Base-by-base conservation (phyloP, 2,113 vertebrate species). In the Epinephelus cyanopodus region DNA sequence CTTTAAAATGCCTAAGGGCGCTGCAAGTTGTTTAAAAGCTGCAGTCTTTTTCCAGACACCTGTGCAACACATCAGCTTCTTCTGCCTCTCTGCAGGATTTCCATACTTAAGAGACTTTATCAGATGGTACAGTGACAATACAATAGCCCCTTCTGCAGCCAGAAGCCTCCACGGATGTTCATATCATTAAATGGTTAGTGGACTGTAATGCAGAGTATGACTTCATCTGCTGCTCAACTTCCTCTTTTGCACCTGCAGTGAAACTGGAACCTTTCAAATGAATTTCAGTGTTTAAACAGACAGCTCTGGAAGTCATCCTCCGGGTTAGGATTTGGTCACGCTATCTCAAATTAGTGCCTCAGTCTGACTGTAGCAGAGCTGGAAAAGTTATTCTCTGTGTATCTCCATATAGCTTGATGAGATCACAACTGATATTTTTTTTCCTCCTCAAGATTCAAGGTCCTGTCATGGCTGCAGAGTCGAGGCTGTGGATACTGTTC, bases 61-160 rank as follows among this genome's bases (percentile, higher is more conserved):
- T 90, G 91, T 73, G 54, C 81, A 91, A 90, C 33, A 53, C 88
- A 92, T 90, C 81, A 81, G 74, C 69, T 18, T 69, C 76, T 47
- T 78, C 64, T 75, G 80, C 65, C 5, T 53, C 17, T 58, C 62
- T 23, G 29, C 68, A 67, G 48, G 62, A 66, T 80, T 64, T 90
- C 67, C 48, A 63, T 17, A 48, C 21, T 64, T 63, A 1, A 4
- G 54, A 39, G 37, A 61, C 21, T 39, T 81, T 72, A 76, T 89
- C 67, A 64, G 65, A 85, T 77, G n/a, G 14, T 18, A 57, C 58
- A 21, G 39, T 68, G 37, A 58, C 53, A 45, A 47, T 75, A 78
- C 29, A 81, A 81, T 53, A 53, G 57, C 0, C 70, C 33, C 62
- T 62, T 39, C 79, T 81, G 70, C 67, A 79, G 66, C 76, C 15